Percentiles rank a stretch among this genome's conserved stretches.
These are phyloP conservation scores for Hestina assimilis DNA, from an alignment of 1,140 invertebrate species.

Conservation along the genomic window DNA sequence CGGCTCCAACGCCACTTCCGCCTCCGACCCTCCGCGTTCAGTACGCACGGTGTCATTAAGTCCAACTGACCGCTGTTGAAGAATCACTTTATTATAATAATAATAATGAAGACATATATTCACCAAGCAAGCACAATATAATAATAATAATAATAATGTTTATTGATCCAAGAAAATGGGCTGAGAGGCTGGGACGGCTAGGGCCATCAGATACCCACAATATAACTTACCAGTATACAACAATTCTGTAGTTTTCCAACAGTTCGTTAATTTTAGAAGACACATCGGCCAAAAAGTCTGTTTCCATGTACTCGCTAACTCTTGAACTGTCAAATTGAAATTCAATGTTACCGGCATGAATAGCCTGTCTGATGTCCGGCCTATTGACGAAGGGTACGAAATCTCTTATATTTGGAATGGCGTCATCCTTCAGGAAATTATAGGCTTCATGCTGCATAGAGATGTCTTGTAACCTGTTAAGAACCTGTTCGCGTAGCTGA, in stretches of 20 bases:
- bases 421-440: constrained; percentile 39
- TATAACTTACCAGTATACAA: constrained; percentile 59
- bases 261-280: constrained; percentile 39
- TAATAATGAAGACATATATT: too few relatives aligned
- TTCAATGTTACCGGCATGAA: constrained; percentile 72
- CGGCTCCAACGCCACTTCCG: constrained; percentile 46
- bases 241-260: constrained; percentile 47
- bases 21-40: constrained; percentile 38
- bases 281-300: constrained; percentile 40
- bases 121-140: too few relatives aligned
- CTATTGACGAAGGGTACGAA: constrained; percentile 33
- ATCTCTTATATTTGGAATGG: constrained; percentile 10
- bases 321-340: constrained; percentile 47
- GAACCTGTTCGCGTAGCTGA: constrained; percentile 45
- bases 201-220: constrained; percentile 2
- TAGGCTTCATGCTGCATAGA: constrained; percentile 35
- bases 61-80: constrained; percentile 53
- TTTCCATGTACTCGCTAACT: constrained; percentile 28
- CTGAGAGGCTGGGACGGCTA: too few relatives aligned
- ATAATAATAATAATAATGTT: too few relatives aligned
- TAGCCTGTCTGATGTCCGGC: constrained; percentile 43
- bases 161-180: too few relatives aligned
- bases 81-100: too few relatives aligned
- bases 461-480: constrained; percentile 38
- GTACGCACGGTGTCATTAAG: constrained; percentile 45